These are phyloP conservation scores for Corythornis cristatus DNA, from an alignment of 2,113 vertebrate species.

Conservation along the genomic window DNA sequence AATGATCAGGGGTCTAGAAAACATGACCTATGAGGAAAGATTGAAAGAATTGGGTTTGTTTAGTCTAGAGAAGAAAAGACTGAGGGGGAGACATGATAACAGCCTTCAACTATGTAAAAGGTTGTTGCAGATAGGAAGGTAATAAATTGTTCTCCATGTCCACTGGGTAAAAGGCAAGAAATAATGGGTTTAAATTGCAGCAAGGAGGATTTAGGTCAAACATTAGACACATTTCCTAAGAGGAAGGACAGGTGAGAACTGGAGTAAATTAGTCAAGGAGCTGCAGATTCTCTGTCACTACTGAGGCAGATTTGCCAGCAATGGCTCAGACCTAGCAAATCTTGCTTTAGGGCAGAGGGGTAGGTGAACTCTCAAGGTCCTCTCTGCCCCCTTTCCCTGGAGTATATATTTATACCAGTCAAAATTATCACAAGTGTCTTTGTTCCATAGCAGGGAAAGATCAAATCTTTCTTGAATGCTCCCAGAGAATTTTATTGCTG, in stretches of 20 bases:
- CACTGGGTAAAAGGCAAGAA: constrained; percentile 66
- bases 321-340: constrained; percentile 11
- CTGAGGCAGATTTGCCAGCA: not conserved
- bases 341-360: not conserved
- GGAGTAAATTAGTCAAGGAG: constrained; percentile 45
- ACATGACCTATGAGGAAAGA: constrained; percentile 75
- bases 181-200: constrained; percentile 68
- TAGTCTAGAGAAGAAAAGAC: constrained; percentile 74
- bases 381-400: not conserved
- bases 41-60: constrained; percentile 74
- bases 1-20: constrained; percentile 73
- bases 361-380: not conserved
- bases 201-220: constrained; percentile 56
- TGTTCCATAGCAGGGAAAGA: not conserved
- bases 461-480: not conserved
- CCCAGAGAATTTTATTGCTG: not conserved
- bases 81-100: constrained; percentile 73
- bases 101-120: constrained; percentile 72
- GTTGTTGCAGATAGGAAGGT: constrained; percentile 71
- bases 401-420: not conserved
- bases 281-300: not conserved
- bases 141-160: constrained; percentile 70
- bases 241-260: constrained; percentile 65
- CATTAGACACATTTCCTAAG: constrained; percentile 23
- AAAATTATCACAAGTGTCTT: not conserved